Conservation (phyloP, 1,140 invertebrate genomes). For the Hycleus phaleratus region DNA sequence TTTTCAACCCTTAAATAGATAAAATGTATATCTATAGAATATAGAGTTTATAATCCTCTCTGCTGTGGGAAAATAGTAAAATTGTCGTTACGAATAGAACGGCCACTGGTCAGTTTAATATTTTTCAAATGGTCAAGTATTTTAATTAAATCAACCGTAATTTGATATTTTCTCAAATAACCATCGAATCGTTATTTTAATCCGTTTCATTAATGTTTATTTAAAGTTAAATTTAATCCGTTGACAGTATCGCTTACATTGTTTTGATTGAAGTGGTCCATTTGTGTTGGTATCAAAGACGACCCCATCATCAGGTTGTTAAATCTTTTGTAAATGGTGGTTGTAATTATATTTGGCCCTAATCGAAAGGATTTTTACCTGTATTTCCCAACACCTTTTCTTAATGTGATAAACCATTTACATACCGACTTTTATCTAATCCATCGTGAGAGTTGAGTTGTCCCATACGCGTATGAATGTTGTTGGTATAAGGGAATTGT, state of each 20-base stretch:
- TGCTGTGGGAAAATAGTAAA: slow-evolving; percentile 11
- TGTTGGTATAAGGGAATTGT: too few species aligned
- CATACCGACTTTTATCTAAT: slow-evolving; percentile 13
- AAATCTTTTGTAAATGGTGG: slow-evolving; percentile 15
- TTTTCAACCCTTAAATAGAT: slow-evolving; percentile 16
- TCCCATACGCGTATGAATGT: too few species aligned
- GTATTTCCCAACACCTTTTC: slow-evolving; percentile 3
- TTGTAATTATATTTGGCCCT: slow-evolving; percentile 17
- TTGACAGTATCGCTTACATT: slow-evolving; percentile 16
- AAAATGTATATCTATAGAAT: slow-evolving; percentile 4
- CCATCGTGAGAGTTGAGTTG: slow-evolving; percentile 8
- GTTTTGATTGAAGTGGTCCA: slow-evolving; percentile 24
- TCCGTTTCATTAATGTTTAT: too few species aligned
- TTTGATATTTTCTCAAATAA: too few species aligned
- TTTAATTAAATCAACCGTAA: too few species aligned
- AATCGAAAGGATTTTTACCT: slow-evolving; percentile 10
- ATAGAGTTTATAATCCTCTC: neutral
- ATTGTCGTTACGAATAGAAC: slow-evolving; percentile 3
- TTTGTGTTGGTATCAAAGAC: slow-evolving; percentile 4
- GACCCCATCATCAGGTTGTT: slow-evolving; percentile 5
- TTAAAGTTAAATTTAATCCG: too few species aligned
- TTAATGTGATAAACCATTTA: slow-evolving; percentile 21
- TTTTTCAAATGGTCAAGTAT: too few species aligned
- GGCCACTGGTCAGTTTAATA: slow-evolving; percentile 1
- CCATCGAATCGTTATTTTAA: too few species aligned